Conservation (phyloP, 2,888 invertebrate genomes). For the Drosophila suboccidentalis region DNA sequence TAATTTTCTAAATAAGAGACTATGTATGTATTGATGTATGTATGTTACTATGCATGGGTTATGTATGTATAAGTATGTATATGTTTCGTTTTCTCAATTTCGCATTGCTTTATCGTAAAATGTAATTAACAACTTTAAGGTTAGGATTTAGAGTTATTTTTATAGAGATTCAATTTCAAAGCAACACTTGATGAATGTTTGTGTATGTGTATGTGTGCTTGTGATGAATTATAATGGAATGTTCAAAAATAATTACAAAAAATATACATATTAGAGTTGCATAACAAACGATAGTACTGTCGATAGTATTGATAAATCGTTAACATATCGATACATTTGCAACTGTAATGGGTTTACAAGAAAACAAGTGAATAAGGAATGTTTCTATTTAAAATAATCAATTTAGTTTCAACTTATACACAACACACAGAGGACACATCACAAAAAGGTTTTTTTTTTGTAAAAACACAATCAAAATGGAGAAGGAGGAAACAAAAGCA, state of each 20-base stretch:
- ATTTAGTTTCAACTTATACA: slow-evolving; percentile 28
- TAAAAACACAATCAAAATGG: slow-evolving; percentile 13
- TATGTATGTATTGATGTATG: slow-evolving; percentile 19
- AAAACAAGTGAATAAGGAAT: slow-evolving; percentile 13
- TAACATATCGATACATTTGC: neutral
- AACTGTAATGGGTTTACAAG: neutral
- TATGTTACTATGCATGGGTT: slow-evolving; percentile 22
- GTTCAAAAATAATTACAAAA: neutral
- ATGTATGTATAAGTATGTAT: slow-evolving; percentile 41
- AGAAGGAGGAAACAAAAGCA: slow-evolving; percentile 9
- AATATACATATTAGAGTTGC: neutral
- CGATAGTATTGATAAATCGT: neutral
- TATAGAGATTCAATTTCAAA: slow-evolving; percentile 29
- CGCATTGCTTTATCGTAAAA: slow-evolving; percentile 30
- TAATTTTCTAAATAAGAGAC: slow-evolving; percentile 46
- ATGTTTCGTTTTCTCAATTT: slow-evolving; percentile 27
- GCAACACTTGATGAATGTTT: slow-evolving; percentile 10
- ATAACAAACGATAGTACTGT: neutral
- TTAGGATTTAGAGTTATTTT: slow-evolving; percentile 22
- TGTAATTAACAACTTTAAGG: slow-evolving; percentile 45
- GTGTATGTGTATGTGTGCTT: slow-evolving; percentile 10
- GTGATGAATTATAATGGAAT: slow-evolving; percentile 12
- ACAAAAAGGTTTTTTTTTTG: neutral
- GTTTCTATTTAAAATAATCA: neutral
- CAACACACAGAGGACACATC: slow-evolving; percentile 28